Percentiles rank a stretch among this genome's conserved stretches.
These are phyloP conservation scores for Sphaeridia pumilis DNA, from an alignment of 2,888 invertebrate species.

Conservation along the genomic window DNA sequence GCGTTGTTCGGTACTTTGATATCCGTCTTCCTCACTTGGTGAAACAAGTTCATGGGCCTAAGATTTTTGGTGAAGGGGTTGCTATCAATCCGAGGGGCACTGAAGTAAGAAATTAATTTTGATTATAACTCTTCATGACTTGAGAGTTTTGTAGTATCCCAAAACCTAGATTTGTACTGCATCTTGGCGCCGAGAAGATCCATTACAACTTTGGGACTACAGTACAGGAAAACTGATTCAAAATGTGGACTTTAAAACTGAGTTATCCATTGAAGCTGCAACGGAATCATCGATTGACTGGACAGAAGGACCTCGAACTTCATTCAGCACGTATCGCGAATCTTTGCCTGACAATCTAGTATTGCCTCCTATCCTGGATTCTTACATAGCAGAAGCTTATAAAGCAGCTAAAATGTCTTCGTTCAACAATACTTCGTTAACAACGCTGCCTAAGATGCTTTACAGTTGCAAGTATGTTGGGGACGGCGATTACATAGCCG, in stretches of 20 bases:
- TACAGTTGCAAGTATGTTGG: slow-evolving; percentile 24
- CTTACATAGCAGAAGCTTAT: not conserved
- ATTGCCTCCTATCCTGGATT: not conserved
- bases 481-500: slow-evolving; percentile 43
- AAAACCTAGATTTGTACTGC: slow-evolving; percentile 54
- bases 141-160: slow-evolving; percentile 15
- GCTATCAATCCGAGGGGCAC: slow-evolving; percentile 53
- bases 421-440: not conserved
- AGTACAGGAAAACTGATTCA: slow-evolving; percentile 50
- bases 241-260: not conserved
- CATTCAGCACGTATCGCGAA: not conserved
- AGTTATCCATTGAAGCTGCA: not conserved
- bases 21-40: slow-evolving; percentile 51
- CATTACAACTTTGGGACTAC: slow-evolving; percentile 56
- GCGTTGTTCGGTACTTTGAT: slow-evolving; percentile 56
- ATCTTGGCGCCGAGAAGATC: slow-evolving; percentile 51
- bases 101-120: slow-evolving; percentile 43
- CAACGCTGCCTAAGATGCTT: slow-evolving; percentile 13
- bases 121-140: not conserved
- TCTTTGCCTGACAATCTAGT: not conserved
- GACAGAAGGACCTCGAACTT: not conserved
- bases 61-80: slow-evolving; percentile 55
- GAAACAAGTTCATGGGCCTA: slow-evolving; percentile 49
- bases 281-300: not conserved
- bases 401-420: not conserved